Evolutionary conservation across 2,888 invertebrate species (phyloP).

Genomic region (Stenodera caucasica): DNA sequence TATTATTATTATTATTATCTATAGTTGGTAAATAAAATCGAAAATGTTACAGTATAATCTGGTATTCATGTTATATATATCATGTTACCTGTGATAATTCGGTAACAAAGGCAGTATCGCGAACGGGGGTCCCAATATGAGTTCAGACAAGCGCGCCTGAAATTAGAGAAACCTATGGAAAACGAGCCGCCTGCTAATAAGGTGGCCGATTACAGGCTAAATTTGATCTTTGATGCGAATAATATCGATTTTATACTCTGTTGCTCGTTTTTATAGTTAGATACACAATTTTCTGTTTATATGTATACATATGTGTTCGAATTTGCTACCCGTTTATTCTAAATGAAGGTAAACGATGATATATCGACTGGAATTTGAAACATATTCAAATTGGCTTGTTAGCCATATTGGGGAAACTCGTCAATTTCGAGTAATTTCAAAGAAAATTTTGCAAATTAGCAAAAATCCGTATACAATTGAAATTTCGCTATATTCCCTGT

Average conservation of each 20-base stretch:
- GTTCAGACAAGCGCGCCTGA: slow-evolving; percentile 46
- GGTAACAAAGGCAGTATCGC: slow-evolving; percentile 49
- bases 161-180: slow-evolving; percentile 48
- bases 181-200: slow-evolving; percentile 51
- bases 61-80: slow-evolving; percentile 28
- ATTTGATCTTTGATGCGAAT: slow-evolving; percentile 50
- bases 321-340: background rate
- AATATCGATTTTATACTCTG: slow-evolving; percentile 48
- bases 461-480: too few relatives aligned
- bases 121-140: slow-evolving; percentile 37
- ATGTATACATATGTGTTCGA: too few relatives aligned
- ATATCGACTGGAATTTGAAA: background rate
- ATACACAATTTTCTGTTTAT: background rate
- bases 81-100: slow-evolving; percentile 44
- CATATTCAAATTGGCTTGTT: background rate
- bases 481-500: too few relatives aligned
- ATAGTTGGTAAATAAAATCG: background rate
- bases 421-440: too few relatives aligned
- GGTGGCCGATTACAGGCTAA: slow-evolving; percentile 53
- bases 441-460: too few relatives aligned
- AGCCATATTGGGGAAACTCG: background rate
- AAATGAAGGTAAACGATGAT: background rate
- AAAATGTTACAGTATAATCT: slow-evolving; percentile 37
- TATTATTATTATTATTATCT: background rate
- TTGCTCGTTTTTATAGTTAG: slow-evolving; percentile 32